These are phyloP conservation scores for Trachymyrmex septentrionalis DNA, from an alignment of 1,140 invertebrate genomes.

Conservation along the genomic window DNA sequence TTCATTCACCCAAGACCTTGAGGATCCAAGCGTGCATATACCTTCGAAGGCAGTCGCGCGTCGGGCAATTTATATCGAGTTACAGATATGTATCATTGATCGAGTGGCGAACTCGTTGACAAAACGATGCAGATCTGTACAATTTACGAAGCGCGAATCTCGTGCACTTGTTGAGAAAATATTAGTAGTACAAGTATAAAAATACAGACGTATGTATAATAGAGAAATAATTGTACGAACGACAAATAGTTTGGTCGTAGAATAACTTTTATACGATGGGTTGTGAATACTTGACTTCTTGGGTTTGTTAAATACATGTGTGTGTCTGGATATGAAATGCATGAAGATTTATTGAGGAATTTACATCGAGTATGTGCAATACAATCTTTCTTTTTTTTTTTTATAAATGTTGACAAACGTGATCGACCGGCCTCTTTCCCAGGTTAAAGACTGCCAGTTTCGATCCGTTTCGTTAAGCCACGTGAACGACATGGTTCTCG, in stretches of 20 bases:
- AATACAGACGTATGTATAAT: not conserved
- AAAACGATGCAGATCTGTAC: not conserved
- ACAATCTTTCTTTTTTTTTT: not conserved
- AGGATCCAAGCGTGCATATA: conserved; percentile 43
- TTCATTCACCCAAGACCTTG: conserved; percentile 82
- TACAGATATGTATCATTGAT: not conserved
- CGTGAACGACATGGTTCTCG: not conserved
- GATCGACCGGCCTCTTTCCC: conserved; percentile 35
- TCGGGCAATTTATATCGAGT: conserved; percentile 44
- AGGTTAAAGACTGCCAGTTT: conserved; percentile 52
- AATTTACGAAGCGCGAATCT: not conserved
- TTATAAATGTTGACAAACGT: conserved; percentile 9
- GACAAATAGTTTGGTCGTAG: not conserved
- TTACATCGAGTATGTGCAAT: conserved; percentile 12
- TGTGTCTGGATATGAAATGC: not conserved
- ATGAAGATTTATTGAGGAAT: conserved; percentile 34
- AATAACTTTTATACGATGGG: not conserved
- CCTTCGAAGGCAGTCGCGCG: conserved; percentile 49
- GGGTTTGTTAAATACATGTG: not conserved
- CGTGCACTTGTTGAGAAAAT: too few species aligned
- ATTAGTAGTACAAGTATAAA: not conserved
- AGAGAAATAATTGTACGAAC: not conserved
- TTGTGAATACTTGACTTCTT: not conserved
- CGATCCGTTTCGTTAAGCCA: not conserved
- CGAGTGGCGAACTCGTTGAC: conserved; percentile 1